Evolutionary conservation across 2,888 invertebrate genomes (phyloP).

Genomic region (Pristionchus entomophagus): DNA sequence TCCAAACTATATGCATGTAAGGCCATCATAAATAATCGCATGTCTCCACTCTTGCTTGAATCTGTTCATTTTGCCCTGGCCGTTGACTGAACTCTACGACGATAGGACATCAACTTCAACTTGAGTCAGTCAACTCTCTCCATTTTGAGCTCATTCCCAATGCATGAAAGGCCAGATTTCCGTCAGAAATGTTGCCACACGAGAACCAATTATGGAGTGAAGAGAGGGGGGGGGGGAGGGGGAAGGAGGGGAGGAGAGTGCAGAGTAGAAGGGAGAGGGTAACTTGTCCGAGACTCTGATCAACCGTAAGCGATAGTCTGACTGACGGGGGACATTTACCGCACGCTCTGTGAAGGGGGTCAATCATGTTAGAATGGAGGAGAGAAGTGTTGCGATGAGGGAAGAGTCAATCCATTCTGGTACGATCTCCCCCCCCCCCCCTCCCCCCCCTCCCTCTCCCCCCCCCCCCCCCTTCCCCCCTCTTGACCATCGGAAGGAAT

Average conservation of each 20-base stretch:
- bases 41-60: background rate
- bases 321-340: background rate
- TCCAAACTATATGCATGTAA: too few species aligned
- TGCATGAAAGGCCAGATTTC: constrained; percentile 8
- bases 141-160: constrained; percentile 14
- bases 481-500: too few species aligned
- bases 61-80: background rate
- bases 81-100: background rate
- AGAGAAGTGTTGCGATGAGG: background rate
- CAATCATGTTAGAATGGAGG: background rate
- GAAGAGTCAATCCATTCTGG: background rate
- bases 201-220: constrained; percentile 1
- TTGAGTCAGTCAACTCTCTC: background rate
- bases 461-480: too few species aligned
- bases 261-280: background rate
- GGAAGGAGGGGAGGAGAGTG: background rate
- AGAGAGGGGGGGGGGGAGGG: background rate
- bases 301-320: constrained; percentile 19
- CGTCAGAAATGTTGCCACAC: constrained; percentile 22
- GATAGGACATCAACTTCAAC: background rate
- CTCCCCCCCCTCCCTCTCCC: background rate
- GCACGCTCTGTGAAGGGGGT: background rate
- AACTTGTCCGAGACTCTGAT: constrained; percentile 35
- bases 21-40: background rate
- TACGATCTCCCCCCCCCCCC: background rate